A percentile compares a stretch with the other conserved stretches of the same genome.
phyloP scores from a whole-genome alignment of 2,113 vertebrate species.

The Brachionichthys hirsutus region DNA sequence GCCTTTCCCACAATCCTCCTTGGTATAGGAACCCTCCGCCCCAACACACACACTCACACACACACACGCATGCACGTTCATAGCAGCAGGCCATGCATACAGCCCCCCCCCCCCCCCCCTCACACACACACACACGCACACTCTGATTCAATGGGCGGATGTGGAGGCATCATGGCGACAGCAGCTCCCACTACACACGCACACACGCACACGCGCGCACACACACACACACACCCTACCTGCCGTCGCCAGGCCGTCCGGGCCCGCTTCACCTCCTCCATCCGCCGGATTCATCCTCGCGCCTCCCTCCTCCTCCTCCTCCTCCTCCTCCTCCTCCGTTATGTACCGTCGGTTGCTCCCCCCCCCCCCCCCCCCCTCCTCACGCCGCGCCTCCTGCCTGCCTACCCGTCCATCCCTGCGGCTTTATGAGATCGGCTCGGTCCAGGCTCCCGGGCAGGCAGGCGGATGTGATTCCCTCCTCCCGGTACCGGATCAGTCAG shows the following conservation, averaged over 20 bases:
- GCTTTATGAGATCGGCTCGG: constrained; percentile 46
- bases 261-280: constrained; percentile 71
- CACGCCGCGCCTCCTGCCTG: constrained; percentile 48
- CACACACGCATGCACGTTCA: constrained; percentile 10
- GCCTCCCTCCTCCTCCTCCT: constrained; percentile 35
- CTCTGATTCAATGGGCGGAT: constrained; percentile 66
- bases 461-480: constrained; percentile 40
- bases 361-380: no score
- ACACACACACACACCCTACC: constrained; percentile 52
- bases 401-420: constrained; percentile 61
- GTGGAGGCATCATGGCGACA: constrained; percentile 73
- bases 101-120: constrained; percentile 16
- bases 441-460: constrained; percentile 20
- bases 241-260: constrained; percentile 69
- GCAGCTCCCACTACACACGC: constrained; percentile 34
- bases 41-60: constrained; percentile 16
- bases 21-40: constrained; percentile 39
- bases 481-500: constrained; percentile 47
- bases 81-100: no score
- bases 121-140: constrained; percentile 20
- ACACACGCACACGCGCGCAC: constrained; percentile 29
- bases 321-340: constrained; percentile 50
- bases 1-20: constrained; percentile 62
- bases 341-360: constrained; percentile 42
- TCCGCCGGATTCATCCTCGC: constrained; percentile 67